Base-by-base conservation (phyloP, 2,888 invertebrate genomes). In the Caenorhabditis virilis region DNA sequence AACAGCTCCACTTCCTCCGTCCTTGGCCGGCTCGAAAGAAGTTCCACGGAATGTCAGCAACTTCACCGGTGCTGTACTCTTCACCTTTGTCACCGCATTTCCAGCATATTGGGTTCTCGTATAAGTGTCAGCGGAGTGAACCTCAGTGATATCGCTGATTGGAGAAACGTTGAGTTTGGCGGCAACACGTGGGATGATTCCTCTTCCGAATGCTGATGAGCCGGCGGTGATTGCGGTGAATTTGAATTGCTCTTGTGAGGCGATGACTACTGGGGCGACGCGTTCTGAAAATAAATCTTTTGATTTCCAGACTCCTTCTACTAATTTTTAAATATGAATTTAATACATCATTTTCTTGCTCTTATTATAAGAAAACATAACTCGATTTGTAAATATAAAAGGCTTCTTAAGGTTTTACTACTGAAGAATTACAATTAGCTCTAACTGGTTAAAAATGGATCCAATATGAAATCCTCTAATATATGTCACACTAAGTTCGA, bases 121-220 rank as follows among this genome's bases (percentile, higher is more conserved):
- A 86, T 97, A 98, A 0, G 94, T 95, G 78, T 95, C 94, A 22
- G 91, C 87, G 74, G 90, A 89, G 85, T 95, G 92, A 53, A 98
- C 57, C 43, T 89, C 93, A 82, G 92, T 92, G 23, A 98, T 90
- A 83, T 98, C 98, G 33, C 94, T 93, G 61, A 95, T 89, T 1
- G 97, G 95, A 2, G 95, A 93, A 0, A 95, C 93, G 86, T 97
- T 95, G 59, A 98, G 86, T 84, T 94, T 93, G 35, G 95, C 94
- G 33, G 97, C 98, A 43, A 98, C 89, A 78, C 97, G 79, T 16
- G 88, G 88, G 45, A 87, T 79, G n/a, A 88, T 53, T 20, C 79
- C 76, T 86, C 97, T 95, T 72, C 95, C 94, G 84, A 94, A 90
- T 13, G 97, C 92, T 49, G 92, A 91, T 0, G 95, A 93, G 18